These are phyloP conservation scores for Anastrepha ludens DNA, from an alignment of 1,140 invertebrate genomes.

Conservation along the genomic window DNA sequence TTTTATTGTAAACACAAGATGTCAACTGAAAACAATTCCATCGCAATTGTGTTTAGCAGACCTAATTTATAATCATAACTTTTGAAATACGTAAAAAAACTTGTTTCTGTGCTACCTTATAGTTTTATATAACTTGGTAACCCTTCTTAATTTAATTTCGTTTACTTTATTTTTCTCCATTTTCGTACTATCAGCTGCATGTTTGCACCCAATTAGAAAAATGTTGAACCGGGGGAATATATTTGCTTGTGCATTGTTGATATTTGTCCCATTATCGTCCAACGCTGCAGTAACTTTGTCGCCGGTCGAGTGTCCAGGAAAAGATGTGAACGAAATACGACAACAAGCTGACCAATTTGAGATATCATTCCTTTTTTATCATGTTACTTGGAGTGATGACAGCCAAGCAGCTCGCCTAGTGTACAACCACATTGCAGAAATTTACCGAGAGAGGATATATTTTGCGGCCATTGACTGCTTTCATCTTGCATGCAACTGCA, in stretches of 20 bases:
- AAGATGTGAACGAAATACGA: slow-evolving; percentile 62
- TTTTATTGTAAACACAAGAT: too few relatives aligned
- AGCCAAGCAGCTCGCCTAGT: slow-evolving; percentile 62
- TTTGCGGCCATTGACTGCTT: slow-evolving; percentile 69
- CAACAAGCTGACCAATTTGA: slow-evolving; percentile 60
- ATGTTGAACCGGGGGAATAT: background rate
- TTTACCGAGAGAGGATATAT: slow-evolving; percentile 63
- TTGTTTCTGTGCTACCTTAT: too few relatives aligned
- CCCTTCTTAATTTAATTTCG: too few relatives aligned
- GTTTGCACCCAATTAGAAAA: background rate
- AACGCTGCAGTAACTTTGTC: background rate
- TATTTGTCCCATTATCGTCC: background rate
- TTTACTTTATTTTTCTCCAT: too few relatives aligned
- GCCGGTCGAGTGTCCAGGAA: slow-evolving; percentile 61
- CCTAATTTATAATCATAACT: too few relatives aligned
- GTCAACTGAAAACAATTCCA: too few relatives aligned
- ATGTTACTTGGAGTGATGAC: slow-evolving; percentile 69
- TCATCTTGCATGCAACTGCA: slow-evolving; percentile 70
- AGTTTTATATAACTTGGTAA: too few relatives aligned
- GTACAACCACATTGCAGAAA: slow-evolving; percentile 64
- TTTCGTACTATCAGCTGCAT: background rate
- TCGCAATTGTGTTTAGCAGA: too few relatives aligned
- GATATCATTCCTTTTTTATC: slow-evolving; percentile 68
- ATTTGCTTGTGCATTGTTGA: background rate
- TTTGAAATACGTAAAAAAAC: too few relatives aligned